Base-by-base conservation (phyloP, 2,888 invertebrate genomes). In the Plemyria rubiginata region DNA sequence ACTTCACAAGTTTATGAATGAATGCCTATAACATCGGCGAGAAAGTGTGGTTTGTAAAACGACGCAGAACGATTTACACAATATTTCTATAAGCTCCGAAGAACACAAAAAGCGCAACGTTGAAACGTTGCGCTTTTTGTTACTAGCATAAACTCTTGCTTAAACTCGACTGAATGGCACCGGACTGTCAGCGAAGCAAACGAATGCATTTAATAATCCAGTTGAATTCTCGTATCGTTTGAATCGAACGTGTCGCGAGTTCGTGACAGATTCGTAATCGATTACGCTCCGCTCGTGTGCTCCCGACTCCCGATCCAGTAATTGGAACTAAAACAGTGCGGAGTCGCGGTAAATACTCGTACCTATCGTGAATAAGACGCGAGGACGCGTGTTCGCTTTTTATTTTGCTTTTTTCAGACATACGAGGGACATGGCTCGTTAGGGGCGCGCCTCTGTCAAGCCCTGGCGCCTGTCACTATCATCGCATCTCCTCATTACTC, bases 281-380 rank as follows among this genome's bases (percentile, higher is more conserved):
- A 87, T 86, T 82, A 79, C 74, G 74, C 66, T 70, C 64, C 74
- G 77, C 76, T 87, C 88, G 88, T 87, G 87, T 78, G 81, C 79
- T 77, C 79, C 76, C 80, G 78, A 80, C 79, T 77, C 79, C 76
- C 80, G 78, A 80, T 79, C 76, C 84, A 74, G 81, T 90, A 90
- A 90, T 90, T 90, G 90, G 89, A 84, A 80, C 78, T 77, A 78
- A 75, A 79, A 76, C 77, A 73, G 75, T 70, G 74, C 74, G 60
- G 52, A 57, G 50, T 43, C 65, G 72, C 79, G 80, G 82, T 82
- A 80, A 81, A 85, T 83, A n/a, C n/a, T n/a, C n/a, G n/a, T n/a
- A 84, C 84, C 82, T 83, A 38, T 38, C 36, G 36, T 70, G 78
- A 81, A 75, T 75, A 73, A 80, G 66, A 64, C 62, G 66, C 65